A percentile compares a stretch with the other conserved stretches of the same genome.
phyloP scores from a whole-genome alignment of 2,888 invertebrate genomes.

The Steromphala cineraria region DNA sequence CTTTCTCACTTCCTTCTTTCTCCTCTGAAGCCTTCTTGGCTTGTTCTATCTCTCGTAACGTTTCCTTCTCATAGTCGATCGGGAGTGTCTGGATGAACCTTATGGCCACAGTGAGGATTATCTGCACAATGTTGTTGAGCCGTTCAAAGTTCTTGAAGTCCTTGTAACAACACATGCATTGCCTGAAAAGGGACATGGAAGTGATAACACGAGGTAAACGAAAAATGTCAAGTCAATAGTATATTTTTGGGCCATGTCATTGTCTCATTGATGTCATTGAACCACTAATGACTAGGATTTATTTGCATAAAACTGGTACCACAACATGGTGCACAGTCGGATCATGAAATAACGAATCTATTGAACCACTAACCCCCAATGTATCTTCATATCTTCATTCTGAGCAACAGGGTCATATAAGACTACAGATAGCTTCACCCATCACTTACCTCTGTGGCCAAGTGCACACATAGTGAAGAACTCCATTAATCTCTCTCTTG shows the following conservation, averaged over 20 bases:
- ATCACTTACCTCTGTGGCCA: conserved; percentile 86
- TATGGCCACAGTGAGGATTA: conserved; percentile 88
- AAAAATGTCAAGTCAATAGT: no score
- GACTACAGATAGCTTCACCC: neutral
- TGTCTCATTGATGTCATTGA: no score
- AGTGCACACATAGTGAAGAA: conserved; percentile 89
- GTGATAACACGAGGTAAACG: no score
- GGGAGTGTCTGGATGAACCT: conserved; percentile 81
- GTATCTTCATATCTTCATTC: no score
- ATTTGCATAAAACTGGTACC: no score
- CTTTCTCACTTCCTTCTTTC: conserved; percentile 29
- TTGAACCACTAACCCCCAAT: neutral
- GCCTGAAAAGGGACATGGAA: no score
- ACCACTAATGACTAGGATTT: no score
- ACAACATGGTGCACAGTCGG: neutral
- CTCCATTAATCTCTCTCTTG: conserved; percentile 86
- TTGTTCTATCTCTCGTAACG: conserved; percentile 52
- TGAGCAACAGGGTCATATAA: neutral
- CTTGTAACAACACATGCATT: conserved; percentile 96
- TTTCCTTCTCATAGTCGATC: conserved; percentile 55
- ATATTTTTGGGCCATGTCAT: no score
- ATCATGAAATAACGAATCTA: neutral
- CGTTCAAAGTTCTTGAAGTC: conserved; percentile 94
- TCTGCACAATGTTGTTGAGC: conserved; percentile 91
- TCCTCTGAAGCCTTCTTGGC: conserved; percentile 58